Evolutionary conservation across 2,113 vertebrate genomes (phyloP).

Genomic region (Larimichthys polyactis): DNA sequence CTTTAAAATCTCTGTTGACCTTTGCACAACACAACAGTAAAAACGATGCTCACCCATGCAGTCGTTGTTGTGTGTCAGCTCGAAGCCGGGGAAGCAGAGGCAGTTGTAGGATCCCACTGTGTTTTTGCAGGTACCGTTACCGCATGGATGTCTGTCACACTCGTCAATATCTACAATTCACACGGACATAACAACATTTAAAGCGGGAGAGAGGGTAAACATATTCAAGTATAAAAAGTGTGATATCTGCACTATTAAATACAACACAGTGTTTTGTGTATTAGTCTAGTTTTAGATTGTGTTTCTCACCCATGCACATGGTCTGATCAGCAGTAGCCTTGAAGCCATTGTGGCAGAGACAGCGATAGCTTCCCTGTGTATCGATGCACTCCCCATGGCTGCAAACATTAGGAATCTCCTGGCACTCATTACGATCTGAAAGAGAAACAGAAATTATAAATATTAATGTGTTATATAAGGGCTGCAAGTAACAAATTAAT

Average conservation of each 20-base stretch:
- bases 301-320: slow-evolving; percentile 92
- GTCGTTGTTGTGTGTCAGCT: slow-evolving; percentile 91
- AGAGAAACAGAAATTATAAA: not conserved
- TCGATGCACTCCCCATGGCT: slow-evolving; percentile 94
- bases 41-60: slow-evolving; percentile 89
- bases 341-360: slow-evolving; percentile 94
- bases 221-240: not conserved
- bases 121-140: slow-evolving; percentile 95
- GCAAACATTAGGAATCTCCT: slow-evolving; percentile 92
- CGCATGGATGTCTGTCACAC: slow-evolving; percentile 92
- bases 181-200: not conserved
- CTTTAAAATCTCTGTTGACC: slow-evolving; percentile 24
- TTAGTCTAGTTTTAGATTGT: not conserved
- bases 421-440: slow-evolving; percentile 92
- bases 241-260: not conserved
- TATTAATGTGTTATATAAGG: not conserved
- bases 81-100: slow-evolving; percentile 94
- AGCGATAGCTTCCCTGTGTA: slow-evolving; percentile 91
- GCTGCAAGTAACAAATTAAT: not conserved
- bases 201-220: not conserved
- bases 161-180: slow-evolving; percentile 89
- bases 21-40: slow-evolving; percentile 10
- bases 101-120: slow-evolving; percentile 95
- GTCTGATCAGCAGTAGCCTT: slow-evolving; percentile 90
- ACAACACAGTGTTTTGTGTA: not conserved